These are phyloP conservation scores for Syndactyla subalaris DNA, from an alignment of 2,797 vertebrate genomes.

Conservation along the genomic window DNA sequence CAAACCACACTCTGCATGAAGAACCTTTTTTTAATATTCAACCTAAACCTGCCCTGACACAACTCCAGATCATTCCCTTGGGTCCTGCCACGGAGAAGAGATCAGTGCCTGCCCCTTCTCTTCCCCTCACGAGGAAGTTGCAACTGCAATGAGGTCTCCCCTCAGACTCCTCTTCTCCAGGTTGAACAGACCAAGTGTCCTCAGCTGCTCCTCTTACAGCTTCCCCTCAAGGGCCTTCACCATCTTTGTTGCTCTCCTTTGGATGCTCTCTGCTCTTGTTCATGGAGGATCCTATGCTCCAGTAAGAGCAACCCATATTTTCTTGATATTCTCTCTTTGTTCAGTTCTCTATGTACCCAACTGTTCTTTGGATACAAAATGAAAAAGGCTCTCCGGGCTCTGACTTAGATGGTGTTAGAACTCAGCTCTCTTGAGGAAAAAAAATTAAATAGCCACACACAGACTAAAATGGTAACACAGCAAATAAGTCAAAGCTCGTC, in stretches of 20 bases:
- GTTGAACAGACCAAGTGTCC: neutral
- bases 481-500: constrained; percentile 35
- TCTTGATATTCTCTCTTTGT: constrained; percentile 52
- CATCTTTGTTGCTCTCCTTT: neutral
- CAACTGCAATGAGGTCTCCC: neutral
- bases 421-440: constrained; percentile 43
- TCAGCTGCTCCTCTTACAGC: neutral
- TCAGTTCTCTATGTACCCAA: neutral
- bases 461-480: constrained; percentile 45
- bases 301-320: constrained; percentile 8
- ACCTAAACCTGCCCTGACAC: neutral
- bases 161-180: neutral
- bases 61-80: neutral
- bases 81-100: neutral
- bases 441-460: constrained; percentile 57
- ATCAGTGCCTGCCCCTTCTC: neutral
- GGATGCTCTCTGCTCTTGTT: neutral
- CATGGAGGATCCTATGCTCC: neutral
- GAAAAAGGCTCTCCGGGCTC: neutral
- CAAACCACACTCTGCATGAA: neutral
- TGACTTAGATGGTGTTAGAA: constrained; percentile 40
- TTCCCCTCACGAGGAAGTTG: neutral
- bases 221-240: neutral
- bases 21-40: neutral
- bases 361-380: constrained; percentile 32